Evolutionary conservation across 2,113 vertebrate genomes (phyloP).

Genomic region (Vombatus ursinus): DNA sequence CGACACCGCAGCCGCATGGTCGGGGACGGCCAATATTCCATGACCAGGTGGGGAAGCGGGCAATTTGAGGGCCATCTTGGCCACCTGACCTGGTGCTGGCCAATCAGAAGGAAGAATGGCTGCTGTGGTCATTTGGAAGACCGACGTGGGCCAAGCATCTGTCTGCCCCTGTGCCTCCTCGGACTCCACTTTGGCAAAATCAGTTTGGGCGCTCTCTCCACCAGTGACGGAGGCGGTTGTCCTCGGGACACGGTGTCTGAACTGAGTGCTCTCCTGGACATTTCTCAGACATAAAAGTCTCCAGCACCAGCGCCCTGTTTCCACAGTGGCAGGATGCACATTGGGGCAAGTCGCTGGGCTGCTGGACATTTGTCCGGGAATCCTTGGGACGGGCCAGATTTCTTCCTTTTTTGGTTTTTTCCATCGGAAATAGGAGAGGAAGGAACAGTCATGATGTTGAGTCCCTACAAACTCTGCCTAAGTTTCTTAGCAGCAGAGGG

Average conservation of each 20-base stretch:
- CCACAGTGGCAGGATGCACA: too few species aligned
- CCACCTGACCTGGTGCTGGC: neutral
- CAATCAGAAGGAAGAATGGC: neutral
- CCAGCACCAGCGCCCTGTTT: neutral
- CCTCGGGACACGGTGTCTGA: neutral
- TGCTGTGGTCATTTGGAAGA: neutral
- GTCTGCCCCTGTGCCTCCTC: neutral
- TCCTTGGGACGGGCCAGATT: neutral
- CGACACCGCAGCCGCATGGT: neutral
- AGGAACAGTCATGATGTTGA: neutral
- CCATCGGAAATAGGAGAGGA: neutral
- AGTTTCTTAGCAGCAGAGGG: neutral
- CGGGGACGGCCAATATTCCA: too few species aligned
- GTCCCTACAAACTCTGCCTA: neutral
- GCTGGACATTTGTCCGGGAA: neutral
- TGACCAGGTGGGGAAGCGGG: neutral
- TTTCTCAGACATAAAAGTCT: neutral
- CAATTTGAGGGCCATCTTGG: neutral
- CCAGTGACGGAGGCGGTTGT: neutral
- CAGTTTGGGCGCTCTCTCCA: accelerated
- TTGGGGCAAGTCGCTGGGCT: neutral
- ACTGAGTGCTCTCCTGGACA: neutral
- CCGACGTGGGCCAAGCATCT: neutral
- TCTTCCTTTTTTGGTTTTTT: neutral
- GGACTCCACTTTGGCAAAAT: neutral